Base-by-base conservation (phyloP, 2,797 vertebrate genomes). In the Setipinna tenuifilis region DNA sequence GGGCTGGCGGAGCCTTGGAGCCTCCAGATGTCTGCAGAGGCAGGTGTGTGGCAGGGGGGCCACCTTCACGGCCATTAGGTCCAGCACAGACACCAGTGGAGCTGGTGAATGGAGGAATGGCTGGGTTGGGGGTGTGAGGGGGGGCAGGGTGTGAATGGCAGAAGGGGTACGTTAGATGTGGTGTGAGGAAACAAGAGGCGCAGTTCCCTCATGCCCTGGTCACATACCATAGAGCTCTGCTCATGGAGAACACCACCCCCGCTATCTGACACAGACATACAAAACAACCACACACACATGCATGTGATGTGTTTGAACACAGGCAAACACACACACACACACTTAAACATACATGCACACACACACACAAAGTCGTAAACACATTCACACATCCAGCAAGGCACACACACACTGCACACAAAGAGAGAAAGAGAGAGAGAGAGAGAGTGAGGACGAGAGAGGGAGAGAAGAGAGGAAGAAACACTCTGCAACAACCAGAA, bases 11-110 rank as follows among this genome's bases (percentile, higher is more conserved):
- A 75, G 31, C 68, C 28, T 28, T 7, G 3, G 3, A 41, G 71
- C 71, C 17, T 78, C 71, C 71, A 78, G 31, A 78, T 78, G 71
- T 78, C 71, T 35, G 65, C 23, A 31, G 65, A 71, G 35, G 68
- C 68, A 75, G 68, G 68, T 75, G 68, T 75, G 68, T 16, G 3
- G 14, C 28, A 31, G 31, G 16, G 6, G 68, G 17, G 31, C 68
- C 31, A 2, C 28, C 2, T 28, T 28, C 68, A 75, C 16, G 31
- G 25, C 68, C 17, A 75, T 75, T 31, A 75, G 68, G 68, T 21
- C 68, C 17, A 2, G 31, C 31, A 19, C 14, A 6, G 35, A 41
- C 68, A 75, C 28, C 68, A 35, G 31, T 16, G 31, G 68, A 19
- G 50, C 50, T 54, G 68, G 28, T 2, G 3, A 14, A 31, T 1